These are phyloP conservation scores for Butorides virescens DNA, from an alignment of 2,113 vertebrate species.

Conservation along the genomic window DNA sequence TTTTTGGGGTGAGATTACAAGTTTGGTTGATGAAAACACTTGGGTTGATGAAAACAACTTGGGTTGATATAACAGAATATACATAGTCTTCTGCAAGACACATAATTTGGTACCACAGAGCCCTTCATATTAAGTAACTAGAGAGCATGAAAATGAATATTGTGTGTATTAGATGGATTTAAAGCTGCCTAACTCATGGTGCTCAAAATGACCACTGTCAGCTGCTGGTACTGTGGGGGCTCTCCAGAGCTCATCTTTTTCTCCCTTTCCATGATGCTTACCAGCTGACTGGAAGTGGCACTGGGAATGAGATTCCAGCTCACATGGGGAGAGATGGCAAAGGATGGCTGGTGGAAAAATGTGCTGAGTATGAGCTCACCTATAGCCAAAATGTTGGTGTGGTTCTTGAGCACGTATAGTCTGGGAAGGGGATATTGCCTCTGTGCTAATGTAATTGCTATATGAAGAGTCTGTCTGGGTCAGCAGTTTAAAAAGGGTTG, in stretches of 20 bases:
- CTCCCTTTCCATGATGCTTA: not conserved
- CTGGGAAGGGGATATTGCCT: not conserved
- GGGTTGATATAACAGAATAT: not conserved
- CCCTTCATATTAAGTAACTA: not conserved
- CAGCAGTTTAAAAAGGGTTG: not conserved
- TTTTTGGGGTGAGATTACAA: not conserved
- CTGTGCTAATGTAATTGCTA: not conserved
- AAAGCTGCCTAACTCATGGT: not conserved
- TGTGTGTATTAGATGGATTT: not conserved
- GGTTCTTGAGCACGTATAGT: not conserved
- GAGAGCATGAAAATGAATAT: not conserved
- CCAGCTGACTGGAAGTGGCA: not conserved
- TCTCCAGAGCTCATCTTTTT: not conserved
- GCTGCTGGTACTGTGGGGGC: not conserved
- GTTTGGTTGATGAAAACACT: not conserved
- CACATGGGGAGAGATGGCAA: not conserved
- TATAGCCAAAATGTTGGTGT: not conserved
- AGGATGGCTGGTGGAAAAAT: not conserved
- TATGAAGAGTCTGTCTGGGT: not conserved
- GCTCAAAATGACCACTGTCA: not conserved
- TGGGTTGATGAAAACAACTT: not conserved
- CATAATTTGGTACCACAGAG: not conserved
- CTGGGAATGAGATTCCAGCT: not conserved
- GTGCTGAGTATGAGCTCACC: not conserved
- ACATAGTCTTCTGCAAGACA: not conserved